Conservation (phyloP, 1,140 invertebrate genomes). For the Trichonephila clavipes region DNA sequence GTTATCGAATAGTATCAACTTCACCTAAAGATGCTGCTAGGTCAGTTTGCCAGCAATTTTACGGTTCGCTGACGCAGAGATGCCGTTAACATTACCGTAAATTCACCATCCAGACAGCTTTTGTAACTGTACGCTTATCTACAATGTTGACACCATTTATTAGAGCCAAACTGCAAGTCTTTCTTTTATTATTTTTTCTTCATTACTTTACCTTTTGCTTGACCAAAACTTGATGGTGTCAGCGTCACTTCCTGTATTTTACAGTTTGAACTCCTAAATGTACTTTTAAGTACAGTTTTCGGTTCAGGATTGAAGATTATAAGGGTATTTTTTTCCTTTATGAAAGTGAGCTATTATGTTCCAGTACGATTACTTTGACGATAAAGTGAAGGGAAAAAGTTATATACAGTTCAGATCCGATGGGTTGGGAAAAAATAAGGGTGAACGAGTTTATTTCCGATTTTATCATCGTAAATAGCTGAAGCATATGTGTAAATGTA, state of each 20-base stretch:
- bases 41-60: constrained; percentile 63
- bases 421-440: not conserved
- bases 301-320: not conserved
- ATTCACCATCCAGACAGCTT: constrained; percentile 53
- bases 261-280: constrained; percentile 67
- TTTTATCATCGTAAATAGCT: not conserved
- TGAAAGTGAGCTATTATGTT: constrained; percentile 50
- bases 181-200: not conserved
- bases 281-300: constrained; percentile 72
- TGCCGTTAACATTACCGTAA: constrained; percentile 73
- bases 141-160: constrained; percentile 67
- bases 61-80: constrained; percentile 40
- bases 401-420: not conserved
- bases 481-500: not conserved
- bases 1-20: constrained; percentile 46
- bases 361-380: not conserved
- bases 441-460: not conserved
- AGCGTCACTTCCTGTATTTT: constrained; percentile 59
- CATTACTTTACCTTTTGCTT: not conserved
- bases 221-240: constrained; percentile 19
- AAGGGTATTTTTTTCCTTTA: not conserved
- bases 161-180: constrained; percentile 3
- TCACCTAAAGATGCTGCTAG: constrained; percentile 18
- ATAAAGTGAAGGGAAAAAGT: not conserved
- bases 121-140: constrained; percentile 60